Evolutionary conservation across 2,797 vertebrate species (phyloP).

Genomic region (Acanthiza pusilla): DNA sequence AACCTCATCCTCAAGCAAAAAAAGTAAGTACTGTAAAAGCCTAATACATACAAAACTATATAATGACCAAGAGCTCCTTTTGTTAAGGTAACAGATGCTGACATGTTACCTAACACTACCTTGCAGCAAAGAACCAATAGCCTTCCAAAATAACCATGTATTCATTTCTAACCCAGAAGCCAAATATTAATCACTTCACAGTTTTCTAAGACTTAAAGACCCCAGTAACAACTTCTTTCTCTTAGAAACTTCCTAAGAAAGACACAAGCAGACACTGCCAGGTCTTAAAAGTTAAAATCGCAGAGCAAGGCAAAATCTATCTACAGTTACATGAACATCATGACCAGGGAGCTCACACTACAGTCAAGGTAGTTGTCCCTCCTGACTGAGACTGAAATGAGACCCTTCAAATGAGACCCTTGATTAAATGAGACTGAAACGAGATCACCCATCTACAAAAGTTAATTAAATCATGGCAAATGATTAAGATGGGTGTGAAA

Average conservation of each 20-base stretch:
- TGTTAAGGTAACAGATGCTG: background rate
- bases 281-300: background rate
- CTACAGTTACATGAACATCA: background rate
- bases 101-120: background rate
- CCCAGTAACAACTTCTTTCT: background rate
- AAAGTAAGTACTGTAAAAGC: background rate
- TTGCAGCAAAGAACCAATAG: background rate
- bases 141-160: background rate
- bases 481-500: background rate
- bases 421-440: background rate
- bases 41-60: background rate
- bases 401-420: background rate
- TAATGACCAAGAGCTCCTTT: background rate
- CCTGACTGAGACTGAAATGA: background rate
- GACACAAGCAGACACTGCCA: background rate
- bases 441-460: background rate
- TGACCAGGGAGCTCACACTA: background rate
- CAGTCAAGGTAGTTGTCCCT: background rate
- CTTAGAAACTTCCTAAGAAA: background rate
- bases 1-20: background rate
- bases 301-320: background rate
- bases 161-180: background rate
- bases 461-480: background rate
- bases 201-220: background rate
- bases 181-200: background rate